Percentiles rank a stretch among this genome's conserved stretches.
These are phyloP conservation scores for Pseudochirops corinnae DNA, from an alignment of 2,797 vertebrate genomes.

Conservation along the genomic window DNA sequence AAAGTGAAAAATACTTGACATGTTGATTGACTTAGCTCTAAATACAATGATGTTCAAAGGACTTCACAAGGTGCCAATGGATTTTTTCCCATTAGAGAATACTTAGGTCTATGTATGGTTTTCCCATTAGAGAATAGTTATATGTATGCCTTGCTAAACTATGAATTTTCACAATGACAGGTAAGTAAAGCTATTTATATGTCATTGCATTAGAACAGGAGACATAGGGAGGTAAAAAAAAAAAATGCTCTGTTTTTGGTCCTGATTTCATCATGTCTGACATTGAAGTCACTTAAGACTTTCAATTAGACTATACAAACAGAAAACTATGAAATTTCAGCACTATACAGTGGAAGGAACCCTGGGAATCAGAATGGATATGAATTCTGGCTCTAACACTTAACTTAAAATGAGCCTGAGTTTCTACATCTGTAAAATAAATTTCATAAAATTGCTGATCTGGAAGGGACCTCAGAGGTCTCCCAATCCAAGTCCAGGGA, in stretches of 20 bases:
- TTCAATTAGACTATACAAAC: background rate
- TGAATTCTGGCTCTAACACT: background rate
- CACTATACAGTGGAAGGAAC: no score
- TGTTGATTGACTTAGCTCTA: background rate
- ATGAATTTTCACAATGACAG: slow-evolving; percentile 28
- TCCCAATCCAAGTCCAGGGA: background rate
- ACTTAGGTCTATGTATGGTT: slow-evolving; percentile 25
- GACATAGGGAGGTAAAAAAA: slow-evolving; percentile 54
- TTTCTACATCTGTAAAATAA: background rate
- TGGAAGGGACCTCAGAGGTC: background rate
- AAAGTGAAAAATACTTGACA: background rate
- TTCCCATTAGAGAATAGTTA: slow-evolving; percentile 5
- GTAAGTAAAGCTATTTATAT: slow-evolving; percentile 49
- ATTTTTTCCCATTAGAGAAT: slow-evolving; percentile 34
- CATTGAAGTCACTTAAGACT: background rate
- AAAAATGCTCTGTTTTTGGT: slow-evolving; percentile 22
- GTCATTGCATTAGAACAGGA: slow-evolving; percentile 49
- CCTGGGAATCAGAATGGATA: no score
- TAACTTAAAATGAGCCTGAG: background rate
- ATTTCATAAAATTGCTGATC: background rate
- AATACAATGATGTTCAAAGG: slow-evolving; percentile 22
- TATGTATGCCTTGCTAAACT: background rate
- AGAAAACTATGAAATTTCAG: no score
- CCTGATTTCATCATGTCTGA: background rate
- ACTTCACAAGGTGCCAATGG: background rate